phyloP scores from a whole-genome alignment of 2,888 invertebrate genomes.

The Tetrapedia diversipes region DNA sequence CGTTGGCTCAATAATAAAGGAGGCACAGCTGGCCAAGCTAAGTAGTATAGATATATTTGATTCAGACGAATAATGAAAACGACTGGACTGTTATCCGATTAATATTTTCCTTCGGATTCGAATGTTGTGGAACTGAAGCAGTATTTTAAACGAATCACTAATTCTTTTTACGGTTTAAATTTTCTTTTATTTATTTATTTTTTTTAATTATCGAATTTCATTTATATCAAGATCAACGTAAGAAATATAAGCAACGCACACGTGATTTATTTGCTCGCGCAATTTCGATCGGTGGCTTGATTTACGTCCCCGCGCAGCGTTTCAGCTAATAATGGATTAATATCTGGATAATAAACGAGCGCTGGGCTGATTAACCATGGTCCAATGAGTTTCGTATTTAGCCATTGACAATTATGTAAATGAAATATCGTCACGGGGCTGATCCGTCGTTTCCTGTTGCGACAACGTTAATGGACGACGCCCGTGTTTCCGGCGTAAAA shows the following conservation, averaged over 20 bases:
- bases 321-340: constrained; percentile 53
- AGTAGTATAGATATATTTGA: neutral
- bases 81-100: neutral
- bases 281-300: constrained; percentile 38
- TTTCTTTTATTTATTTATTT: too few relatives aligned
- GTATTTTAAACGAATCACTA: too few relatives aligned
- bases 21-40: neutral
- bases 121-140: too few relatives aligned
- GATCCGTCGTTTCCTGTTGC: constrained; percentile 30
- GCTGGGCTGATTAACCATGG: constrained; percentile 37
- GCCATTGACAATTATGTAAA: constrained; percentile 59
- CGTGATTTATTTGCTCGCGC: constrained; percentile 27
- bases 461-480: constrained; percentile 15
- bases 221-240: constrained; percentile 7
- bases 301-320: constrained; percentile 39
- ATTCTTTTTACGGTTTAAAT: too few relatives aligned
- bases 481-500: neutral
- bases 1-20: neutral
- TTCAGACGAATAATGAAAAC: neutral
- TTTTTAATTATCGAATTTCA: neutral
- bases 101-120: too few relatives aligned
- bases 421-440: constrained; percentile 38
- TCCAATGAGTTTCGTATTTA: constrained; percentile 37
- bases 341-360: constrained; percentile 57
- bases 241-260: constrained; percentile 33